Conservation (phyloP, 2,888 invertebrate species). For the Campoplex nolae region DNA sequence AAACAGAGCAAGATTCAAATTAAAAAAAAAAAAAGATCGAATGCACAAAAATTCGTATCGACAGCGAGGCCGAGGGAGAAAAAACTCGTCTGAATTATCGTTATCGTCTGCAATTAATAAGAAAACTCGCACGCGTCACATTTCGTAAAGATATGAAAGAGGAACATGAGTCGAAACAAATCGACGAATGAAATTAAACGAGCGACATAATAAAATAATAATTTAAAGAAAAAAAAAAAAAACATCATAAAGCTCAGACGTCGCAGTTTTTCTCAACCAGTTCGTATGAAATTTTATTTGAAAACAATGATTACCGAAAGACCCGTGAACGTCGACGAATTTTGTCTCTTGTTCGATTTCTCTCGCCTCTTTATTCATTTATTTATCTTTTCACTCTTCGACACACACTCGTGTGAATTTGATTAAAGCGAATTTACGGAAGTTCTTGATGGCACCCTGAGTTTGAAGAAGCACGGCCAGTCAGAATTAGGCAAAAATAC, state of each 20-base stretch:
- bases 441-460: constrained; percentile 72
- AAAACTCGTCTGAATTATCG: constrained; percentile 22
- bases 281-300: neutral
- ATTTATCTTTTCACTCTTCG: constrained; percentile 12
- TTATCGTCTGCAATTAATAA: constrained; percentile 4
- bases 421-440: constrained; percentile 36
- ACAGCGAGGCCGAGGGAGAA: neutral
- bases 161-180: constrained; percentile 52
- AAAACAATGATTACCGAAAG: neutral
- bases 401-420: constrained; percentile 28
- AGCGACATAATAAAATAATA: neutral
- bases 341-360: constrained; percentile 13
- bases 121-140: constrained; percentile 16
- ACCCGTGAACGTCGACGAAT: constrained; percentile 18
- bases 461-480: constrained; percentile 71
- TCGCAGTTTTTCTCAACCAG: neutral
- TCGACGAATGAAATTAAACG: constrained; percentile 17
- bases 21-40: neutral
- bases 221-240: neutral
- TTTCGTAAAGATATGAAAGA: constrained; percentile 41
- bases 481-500: constrained; percentile 24
- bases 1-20: neutral
- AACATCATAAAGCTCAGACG: neutral
- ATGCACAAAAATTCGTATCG: constrained; percentile 10
- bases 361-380: constrained; percentile 9